Evolutionary conservation across 35 echinoderm and acorn worm species (phyloP).

Genomic region (Nesometra sesokonis): DNA sequence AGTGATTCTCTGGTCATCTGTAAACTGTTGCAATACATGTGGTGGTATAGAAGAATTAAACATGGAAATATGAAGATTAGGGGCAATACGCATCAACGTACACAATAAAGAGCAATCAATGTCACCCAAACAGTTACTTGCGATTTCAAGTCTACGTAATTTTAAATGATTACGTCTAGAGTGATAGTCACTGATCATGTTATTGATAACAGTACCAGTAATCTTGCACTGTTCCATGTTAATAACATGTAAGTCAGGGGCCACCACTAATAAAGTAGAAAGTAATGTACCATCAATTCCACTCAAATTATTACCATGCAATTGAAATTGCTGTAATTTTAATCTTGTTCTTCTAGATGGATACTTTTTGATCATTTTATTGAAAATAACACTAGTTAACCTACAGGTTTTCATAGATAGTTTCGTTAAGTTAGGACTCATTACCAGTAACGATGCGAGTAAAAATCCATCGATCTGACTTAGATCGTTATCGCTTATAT

Average conservation of each 20-base stretch:
- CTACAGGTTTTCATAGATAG: neutral
- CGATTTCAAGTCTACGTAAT: neutral
- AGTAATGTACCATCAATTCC: neutral
- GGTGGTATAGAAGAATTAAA: too few species aligned
- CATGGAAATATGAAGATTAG: too few species aligned
- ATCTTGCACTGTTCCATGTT: neutral
- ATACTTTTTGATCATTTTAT: too few species aligned
- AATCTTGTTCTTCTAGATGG: neutral
- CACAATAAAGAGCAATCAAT: too few species aligned
- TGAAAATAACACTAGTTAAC: neutral
- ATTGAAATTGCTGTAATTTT: neutral
- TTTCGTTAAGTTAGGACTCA: neutral
- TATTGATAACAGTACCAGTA: neutral
- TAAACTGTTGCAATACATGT: too few species aligned
- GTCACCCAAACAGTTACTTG: too few species aligned
- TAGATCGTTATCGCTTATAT: neutral
- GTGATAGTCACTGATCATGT: neutral
- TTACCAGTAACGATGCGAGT: neutral
- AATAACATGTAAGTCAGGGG: neutral
- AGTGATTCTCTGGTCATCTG: too few species aligned
- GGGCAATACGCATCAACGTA: too few species aligned
- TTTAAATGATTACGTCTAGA: neutral
- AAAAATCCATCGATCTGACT: neutral
- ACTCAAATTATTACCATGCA: neutral
- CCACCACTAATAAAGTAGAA: neutral